phyloP scores from a whole-genome alignment of 2,113 vertebrate genomes.

The Phyllopteryx taeniolatus region DNA sequence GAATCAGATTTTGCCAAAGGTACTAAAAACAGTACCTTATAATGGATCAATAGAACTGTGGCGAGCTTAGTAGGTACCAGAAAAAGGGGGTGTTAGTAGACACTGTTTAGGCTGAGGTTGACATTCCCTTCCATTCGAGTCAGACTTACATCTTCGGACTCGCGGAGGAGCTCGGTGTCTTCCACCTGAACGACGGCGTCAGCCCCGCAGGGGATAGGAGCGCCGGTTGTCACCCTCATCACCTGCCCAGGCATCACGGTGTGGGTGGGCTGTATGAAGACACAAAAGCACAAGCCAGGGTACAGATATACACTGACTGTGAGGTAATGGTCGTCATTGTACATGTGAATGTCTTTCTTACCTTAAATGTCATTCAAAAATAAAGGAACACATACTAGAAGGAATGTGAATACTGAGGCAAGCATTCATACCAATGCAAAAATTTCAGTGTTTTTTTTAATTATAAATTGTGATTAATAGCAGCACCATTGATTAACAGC shows the following conservation, averaged over 20 bases:
- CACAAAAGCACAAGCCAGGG: neutral
- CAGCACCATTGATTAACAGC: too few relatives aligned
- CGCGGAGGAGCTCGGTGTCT: conserved; percentile 96
- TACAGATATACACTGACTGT: neutral
- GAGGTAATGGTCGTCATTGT: neutral
- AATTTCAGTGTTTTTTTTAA: too few relatives aligned
- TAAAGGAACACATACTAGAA: neutral
- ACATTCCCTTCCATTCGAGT: neutral
- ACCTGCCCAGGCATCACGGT: conserved; percentile 99
- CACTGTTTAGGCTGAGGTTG: neutral
- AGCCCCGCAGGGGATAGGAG: conserved; percentile 97
- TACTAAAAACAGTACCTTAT: neutral
- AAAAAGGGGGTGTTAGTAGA: neutral
- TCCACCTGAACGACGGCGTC: conserved; percentile 98
- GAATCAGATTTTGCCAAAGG: neutral
- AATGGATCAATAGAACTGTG: neutral
- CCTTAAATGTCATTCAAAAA: neutral
- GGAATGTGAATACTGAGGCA: neutral
- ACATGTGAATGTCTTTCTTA: neutral
- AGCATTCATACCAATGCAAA: too few relatives aligned
- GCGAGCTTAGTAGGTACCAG: neutral
- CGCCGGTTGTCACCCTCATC: conserved; percentile 97
- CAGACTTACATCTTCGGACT: conserved; percentile 92
- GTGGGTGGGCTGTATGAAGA: conserved; percentile 85
- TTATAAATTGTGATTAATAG: too few relatives aligned